Conservation (phyloP, 2,113 vertebrate genomes). For the Myxocyprinus asiaticus region DNA sequence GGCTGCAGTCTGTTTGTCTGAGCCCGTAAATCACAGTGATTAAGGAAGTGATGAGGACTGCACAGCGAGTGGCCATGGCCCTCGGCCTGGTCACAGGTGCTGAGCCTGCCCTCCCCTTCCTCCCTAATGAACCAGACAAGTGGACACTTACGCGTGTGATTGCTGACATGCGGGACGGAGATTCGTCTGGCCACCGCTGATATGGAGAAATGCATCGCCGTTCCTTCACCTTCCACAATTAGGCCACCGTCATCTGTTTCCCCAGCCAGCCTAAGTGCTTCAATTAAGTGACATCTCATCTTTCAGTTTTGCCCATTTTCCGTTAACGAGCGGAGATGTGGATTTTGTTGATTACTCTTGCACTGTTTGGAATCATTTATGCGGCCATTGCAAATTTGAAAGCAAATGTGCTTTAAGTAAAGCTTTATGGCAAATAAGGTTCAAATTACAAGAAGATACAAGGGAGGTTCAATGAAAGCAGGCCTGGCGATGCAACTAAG, state of each 20-base stretch:
- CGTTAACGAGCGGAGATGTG: constrained; percentile 33
- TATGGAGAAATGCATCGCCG: constrained; percentile 48
- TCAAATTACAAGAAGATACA: not conserved
- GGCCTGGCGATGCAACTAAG: not conserved
- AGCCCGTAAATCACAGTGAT: constrained; percentile 66
- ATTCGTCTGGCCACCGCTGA: constrained; percentile 43
- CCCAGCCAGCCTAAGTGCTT: constrained; percentile 65
- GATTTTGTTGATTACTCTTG: constrained; percentile 34
- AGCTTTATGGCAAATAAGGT: not conserved
- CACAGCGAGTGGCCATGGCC: constrained; percentile 43
- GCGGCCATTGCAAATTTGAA: not conserved
- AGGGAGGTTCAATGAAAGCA: not conserved
- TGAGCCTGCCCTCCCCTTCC: constrained; percentile 47
- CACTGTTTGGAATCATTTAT: constrained; percentile 22
- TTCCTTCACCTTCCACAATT: constrained; percentile 46
- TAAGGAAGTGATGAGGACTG: constrained; percentile 58
- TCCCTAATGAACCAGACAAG: constrained; percentile 53
- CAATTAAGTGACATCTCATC: constrained; percentile 66
- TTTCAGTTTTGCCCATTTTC: constrained; percentile 45
- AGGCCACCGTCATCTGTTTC: constrained; percentile 59
- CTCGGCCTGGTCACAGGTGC: constrained; percentile 55
- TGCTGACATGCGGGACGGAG: constrained; percentile 33
- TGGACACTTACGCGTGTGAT: constrained; percentile 57
- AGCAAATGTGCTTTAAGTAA: constrained; percentile 9
- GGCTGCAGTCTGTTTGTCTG: constrained; percentile 65